These are phyloP conservation scores for Chironomus striatipennis DNA, from an alignment of 1,140 invertebrate genomes.

Conservation along the genomic window DNA sequence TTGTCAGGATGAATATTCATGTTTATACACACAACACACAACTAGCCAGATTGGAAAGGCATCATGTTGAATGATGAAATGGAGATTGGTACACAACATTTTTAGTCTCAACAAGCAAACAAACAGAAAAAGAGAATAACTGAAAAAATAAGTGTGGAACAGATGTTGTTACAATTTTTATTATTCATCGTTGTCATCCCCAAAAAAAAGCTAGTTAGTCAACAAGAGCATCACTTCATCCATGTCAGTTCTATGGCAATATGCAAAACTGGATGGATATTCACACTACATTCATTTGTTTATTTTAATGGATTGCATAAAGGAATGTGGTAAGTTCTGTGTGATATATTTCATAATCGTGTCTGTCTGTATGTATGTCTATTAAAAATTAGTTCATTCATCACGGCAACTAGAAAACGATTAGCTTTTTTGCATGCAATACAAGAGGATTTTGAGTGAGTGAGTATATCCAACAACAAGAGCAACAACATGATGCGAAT, in stretches of 20 bases:
- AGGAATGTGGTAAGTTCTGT: neutral
- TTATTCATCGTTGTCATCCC: neutral
- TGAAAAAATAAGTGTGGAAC: neutral
- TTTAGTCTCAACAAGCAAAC: neutral
- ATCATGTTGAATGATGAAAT: neutral
- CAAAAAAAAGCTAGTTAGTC: too few species aligned
- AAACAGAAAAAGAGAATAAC: too few species aligned
- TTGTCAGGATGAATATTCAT: neutral
- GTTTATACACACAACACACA: neutral
- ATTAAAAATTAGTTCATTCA: slow-evolving; percentile 21
- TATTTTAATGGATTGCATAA: neutral
- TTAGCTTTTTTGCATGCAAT: neutral
- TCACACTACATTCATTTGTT: neutral
- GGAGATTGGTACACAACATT: slow-evolving; percentile 3
- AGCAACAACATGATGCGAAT: neutral
- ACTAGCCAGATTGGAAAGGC: neutral
- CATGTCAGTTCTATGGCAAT: too few species aligned
- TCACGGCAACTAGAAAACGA: neutral
- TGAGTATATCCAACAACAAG: neutral
- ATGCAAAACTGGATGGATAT: too few species aligned
- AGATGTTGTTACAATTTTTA: neutral
- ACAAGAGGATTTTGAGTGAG: neutral
- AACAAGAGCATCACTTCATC: too few species aligned
- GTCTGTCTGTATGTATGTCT: neutral
- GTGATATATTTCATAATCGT: neutral